These are phyloP conservation scores for Syrista parreyssii DNA, from an alignment of 2,888 invertebrate species.

Conservation along the genomic window DNA sequence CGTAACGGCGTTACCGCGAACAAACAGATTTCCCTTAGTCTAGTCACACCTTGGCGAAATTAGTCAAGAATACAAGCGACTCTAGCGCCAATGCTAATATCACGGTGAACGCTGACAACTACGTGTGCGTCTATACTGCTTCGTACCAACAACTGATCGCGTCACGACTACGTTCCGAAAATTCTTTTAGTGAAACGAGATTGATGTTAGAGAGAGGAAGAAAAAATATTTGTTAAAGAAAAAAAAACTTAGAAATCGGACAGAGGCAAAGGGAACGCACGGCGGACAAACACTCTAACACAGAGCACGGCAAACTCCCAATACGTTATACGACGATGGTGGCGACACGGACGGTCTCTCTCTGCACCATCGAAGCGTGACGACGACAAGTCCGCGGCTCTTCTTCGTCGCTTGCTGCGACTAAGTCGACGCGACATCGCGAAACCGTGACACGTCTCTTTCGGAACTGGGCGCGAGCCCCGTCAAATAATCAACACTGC, in stretches of 20 bases:
- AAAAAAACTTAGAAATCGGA: neutral
- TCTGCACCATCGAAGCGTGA: slow-evolving; percentile 61
- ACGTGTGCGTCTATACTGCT: neutral
- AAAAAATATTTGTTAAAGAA: neutral
- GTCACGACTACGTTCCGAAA: neutral
- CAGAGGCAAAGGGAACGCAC: neutral
- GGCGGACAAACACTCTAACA: neutral
- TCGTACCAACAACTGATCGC: neutral
- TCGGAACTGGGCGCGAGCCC: neutral
- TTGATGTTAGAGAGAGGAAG: neutral
- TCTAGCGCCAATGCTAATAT: neutral
- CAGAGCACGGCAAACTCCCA: neutral
- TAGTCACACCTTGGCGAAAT: slow-evolving; percentile 46
- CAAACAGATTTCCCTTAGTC: slow-evolving; percentile 55
- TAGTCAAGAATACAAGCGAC: neutral
- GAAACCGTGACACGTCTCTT: slow-evolving; percentile 59
- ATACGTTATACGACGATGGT: neutral
- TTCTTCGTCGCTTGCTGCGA: slow-evolving; percentile 53
- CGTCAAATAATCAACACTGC: neutral
- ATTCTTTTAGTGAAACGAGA: neutral
- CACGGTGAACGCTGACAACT: neutral
- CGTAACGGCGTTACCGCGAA: slow-evolving; percentile 55
- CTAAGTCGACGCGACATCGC: slow-evolving; percentile 63
- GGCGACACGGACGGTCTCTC: slow-evolving; percentile 27
- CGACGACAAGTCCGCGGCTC: slow-evolving; percentile 60